Conservation (phyloP, 2,797 vertebrate species). For the Tragopan temminckii region DNA sequence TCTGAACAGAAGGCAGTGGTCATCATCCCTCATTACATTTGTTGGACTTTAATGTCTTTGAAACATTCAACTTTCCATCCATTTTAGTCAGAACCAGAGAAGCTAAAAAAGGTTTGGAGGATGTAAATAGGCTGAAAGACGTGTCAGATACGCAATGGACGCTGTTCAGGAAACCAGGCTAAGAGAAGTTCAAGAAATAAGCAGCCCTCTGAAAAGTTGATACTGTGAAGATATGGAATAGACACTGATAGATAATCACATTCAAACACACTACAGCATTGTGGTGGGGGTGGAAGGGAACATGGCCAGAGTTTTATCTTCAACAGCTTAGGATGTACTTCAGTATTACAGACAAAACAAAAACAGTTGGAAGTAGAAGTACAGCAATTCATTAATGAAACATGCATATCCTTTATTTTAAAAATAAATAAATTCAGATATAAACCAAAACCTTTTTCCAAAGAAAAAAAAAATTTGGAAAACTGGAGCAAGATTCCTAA, state of each 20-base stretch:
- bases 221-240: background rate
- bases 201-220: background rate
- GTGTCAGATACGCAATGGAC: accelerated
- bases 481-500: background rate
- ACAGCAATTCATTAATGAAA: background rate
- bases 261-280: background rate
- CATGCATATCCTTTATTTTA: background rate
- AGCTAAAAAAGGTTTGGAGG: background rate
- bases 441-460: background rate
- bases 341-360: background rate
- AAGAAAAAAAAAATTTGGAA: background rate
- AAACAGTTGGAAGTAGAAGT: background rate
- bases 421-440: background rate
- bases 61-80: background rate
- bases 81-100: background rate
- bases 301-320: background rate
- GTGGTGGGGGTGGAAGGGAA: background rate
- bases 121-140: background rate
- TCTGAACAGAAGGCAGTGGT: background rate
- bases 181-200: background rate
- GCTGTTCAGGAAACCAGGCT: background rate
- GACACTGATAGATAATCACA: background rate
- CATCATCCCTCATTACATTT: background rate
- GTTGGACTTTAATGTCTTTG: background rate
- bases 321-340: background rate